phyloP scores from a whole-genome alignment of 1,140 invertebrate species.

The Platyscapa corneri region DNA sequence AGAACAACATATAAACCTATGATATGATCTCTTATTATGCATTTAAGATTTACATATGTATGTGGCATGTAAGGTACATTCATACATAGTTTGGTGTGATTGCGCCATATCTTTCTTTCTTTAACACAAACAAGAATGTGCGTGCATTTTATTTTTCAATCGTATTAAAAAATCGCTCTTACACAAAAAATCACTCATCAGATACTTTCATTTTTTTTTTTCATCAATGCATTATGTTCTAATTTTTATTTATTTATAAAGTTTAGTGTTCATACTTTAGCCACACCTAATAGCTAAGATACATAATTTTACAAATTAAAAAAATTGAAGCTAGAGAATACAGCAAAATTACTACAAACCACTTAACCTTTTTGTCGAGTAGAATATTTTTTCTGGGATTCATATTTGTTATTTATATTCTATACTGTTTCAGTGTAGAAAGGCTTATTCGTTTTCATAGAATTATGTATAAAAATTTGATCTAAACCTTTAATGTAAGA shows the following conservation, averaged over 20 bases:
- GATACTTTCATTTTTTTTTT: no score
- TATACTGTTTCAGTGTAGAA: no score
- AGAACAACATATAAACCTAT: no score
- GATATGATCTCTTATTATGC: no score
- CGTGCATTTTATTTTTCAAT: neutral
- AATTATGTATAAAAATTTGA: neutral
- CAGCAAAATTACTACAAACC: no score
- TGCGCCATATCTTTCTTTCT: neutral
- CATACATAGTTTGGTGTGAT: neutral
- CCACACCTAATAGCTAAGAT: constrained; percentile 35
- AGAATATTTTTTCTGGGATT: neutral
- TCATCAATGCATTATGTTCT: neutral
- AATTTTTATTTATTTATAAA: neutral
- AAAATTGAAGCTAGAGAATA: no score
- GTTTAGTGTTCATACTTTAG: neutral
- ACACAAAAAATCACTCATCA: no score
- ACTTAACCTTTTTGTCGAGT: neutral
- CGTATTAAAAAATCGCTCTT: constrained; percentile 4
- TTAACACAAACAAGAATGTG: constrained; percentile 24
- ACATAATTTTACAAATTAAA: neutral
- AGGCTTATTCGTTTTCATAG: neutral
- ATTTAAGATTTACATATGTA: no score
- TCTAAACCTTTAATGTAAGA: constrained; percentile 2
- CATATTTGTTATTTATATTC: no score
- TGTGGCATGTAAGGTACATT: no score